phyloP scores from a whole-genome alignment of 2,797 vertebrate species.

The Acridotheres tristis region DNA sequence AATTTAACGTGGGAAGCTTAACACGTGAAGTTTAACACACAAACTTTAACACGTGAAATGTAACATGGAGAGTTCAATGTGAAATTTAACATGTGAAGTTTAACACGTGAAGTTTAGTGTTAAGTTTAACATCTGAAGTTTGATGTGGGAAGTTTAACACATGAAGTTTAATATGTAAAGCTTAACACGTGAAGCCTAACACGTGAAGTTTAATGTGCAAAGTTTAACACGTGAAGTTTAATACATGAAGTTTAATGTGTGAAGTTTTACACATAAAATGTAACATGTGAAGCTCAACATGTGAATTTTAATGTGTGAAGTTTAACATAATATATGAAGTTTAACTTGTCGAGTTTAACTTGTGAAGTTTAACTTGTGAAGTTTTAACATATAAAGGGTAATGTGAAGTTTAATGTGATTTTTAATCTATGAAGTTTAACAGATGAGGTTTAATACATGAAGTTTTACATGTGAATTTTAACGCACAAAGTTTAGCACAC shows the following conservation, averaged over 20 bases:
- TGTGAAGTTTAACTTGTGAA: too few species aligned
- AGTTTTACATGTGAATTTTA: neutral
- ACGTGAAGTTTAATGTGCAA: rapidly evolving
- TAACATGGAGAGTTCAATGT: neutral
- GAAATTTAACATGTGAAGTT: neutral
- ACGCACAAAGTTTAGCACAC: rapidly evolving
- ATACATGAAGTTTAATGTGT: neutral
- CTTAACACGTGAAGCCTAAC: rapidly evolving
- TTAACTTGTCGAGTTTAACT: neutral
- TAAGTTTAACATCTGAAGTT: neutral
- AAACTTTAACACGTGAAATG: too few species aligned
- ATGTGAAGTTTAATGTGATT: too few species aligned
- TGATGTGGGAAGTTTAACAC: neutral
- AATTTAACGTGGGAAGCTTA: neutral
- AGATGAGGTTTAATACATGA: too few species aligned
- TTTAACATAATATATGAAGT: too few species aligned
- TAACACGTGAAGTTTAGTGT: neutral
- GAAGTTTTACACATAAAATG: neutral
- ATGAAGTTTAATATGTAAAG: rapidly evolving
- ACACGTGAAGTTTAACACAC: neutral
- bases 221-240: rapidly evolving
- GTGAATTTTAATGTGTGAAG: rapidly evolving
- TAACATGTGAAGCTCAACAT: neutral
- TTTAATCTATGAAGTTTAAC: too few species aligned
- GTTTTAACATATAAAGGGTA: too few species aligned